These are phyloP conservation scores for Sciurus vulgaris DNA, from an alignment of 2,797 vertebrate species.

Conservation along the genomic window DNA sequence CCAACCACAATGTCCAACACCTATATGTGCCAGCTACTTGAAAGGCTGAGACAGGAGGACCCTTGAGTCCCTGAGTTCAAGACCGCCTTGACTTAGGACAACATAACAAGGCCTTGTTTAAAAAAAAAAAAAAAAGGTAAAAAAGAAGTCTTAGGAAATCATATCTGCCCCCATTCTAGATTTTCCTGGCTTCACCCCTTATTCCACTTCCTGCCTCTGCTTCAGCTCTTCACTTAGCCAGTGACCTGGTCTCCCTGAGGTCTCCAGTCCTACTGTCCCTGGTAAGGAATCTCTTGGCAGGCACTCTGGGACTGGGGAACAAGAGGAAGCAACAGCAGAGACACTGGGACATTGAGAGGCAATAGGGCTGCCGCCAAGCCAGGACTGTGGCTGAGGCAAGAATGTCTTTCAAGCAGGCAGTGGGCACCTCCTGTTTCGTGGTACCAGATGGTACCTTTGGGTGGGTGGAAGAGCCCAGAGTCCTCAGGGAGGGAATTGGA, in stretches of 20 bases:
- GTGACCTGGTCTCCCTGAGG: conserved; percentile 59
- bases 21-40: neutral
- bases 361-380: conserved; percentile 67
- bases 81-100: neutral
- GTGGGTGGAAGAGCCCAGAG: neutral
- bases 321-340: conserved; percentile 63
- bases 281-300: conserved; percentile 75
- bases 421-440: conserved; percentile 66
- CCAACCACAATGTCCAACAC: too few relatives aligned
- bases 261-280: conserved; percentile 14
- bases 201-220: conserved; percentile 46
- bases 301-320: conserved; percentile 21
- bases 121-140: neutral
- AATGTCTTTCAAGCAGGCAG: conserved; percentile 74
- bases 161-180: neutral
- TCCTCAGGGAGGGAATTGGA: conserved; percentile 4
- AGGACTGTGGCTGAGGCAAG: conserved; percentile 75
- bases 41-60: neutral
- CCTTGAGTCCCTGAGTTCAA: neutral
- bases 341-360: conserved; percentile 80
- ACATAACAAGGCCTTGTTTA: neutral
- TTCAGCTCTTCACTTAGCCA: conserved; percentile 61
- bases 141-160: neutral
- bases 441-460: conserved; percentile 32
- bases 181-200: conserved; percentile 21